These are phyloP conservation scores for Lepidothrix coronata DNA, from an alignment of 2,113 vertebrate species.

Conservation along the genomic window DNA sequence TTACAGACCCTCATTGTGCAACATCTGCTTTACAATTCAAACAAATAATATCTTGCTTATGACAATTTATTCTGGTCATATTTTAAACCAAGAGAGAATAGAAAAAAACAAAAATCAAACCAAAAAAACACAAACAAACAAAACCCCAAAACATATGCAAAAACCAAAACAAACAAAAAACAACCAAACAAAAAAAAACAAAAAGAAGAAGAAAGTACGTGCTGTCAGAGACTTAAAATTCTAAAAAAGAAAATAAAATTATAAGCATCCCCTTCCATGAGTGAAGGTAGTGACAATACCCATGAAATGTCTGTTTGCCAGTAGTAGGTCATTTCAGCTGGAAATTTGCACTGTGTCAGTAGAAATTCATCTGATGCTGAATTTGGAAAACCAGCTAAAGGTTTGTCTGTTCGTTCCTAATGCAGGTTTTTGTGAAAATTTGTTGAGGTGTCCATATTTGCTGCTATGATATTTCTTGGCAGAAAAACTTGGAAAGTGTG, in stretches of 20 bases:
- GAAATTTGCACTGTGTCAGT: neutral
- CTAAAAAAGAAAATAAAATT: neutral
- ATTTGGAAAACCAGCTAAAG: conserved; percentile 28
- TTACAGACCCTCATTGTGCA: neutral
- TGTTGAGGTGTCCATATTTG: neutral
- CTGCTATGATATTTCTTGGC: neutral
- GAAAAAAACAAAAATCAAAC: neutral
- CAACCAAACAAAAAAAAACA: neutral
- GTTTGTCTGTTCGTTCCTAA: conserved; percentile 6
- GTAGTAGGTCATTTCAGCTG: neutral
- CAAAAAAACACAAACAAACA: neutral
- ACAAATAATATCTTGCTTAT: neutral
- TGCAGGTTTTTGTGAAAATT: neutral
- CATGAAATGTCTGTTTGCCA: neutral
- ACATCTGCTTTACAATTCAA: neutral
- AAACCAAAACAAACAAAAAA: neutral
- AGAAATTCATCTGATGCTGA: neutral
- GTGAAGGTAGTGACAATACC: neutral
- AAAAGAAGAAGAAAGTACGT: neutral
- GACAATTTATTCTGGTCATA: neutral
- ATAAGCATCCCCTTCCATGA: neutral
- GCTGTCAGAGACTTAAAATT: neutral
- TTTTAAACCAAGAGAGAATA: neutral
- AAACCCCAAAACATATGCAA: neutral
- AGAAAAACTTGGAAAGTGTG: conserved; percentile 31